Percentiles rank a stretch among this genome's conserved stretches.
These are phyloP conservation scores for Phorcus lineatus DNA, from an alignment of 2,888 invertebrate species.

Conservation along the genomic window DNA sequence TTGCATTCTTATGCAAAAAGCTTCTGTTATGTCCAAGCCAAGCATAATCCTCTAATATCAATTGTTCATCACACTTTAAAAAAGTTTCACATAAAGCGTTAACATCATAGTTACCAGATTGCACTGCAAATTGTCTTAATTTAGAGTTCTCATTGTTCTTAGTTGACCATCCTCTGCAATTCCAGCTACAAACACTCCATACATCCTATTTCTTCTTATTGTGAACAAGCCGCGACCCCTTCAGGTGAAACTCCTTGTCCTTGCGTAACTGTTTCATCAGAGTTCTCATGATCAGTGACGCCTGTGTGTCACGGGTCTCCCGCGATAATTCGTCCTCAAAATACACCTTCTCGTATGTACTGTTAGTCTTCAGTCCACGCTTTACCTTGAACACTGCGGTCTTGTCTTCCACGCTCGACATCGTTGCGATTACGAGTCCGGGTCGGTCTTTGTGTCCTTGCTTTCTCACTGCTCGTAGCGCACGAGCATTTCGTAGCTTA, in stretches of 20 bases:
- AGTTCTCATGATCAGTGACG: too few relatives aligned
- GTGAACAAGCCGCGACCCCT: too few relatives aligned
- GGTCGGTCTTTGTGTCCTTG: neutral
- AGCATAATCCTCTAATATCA: slow-evolving; percentile 12
- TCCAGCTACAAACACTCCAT: too few relatives aligned
- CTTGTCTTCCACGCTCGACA: neutral
- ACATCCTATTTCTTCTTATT: too few relatives aligned
- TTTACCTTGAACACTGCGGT: neutral
- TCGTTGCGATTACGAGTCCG: neutral
- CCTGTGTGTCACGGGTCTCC: too few relatives aligned
- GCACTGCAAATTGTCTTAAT: neutral
- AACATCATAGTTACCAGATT: neutral
- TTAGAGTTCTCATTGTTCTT: neutral
- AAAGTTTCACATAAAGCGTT: slow-evolving; percentile 18
- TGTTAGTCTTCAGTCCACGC: neutral
- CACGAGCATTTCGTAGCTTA: too few relatives aligned
- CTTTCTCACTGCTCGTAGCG: neutral
- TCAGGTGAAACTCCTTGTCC: too few relatives aligned
- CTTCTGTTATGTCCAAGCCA: slow-evolving; percentile 29
- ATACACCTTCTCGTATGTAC: neutral
- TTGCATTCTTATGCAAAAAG: slow-evolving; percentile 18
- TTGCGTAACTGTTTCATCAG: too few relatives aligned
- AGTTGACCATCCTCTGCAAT: too few relatives aligned
- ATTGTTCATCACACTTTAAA: neutral
- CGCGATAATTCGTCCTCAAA: neutral